Evolutionary conservation across 2,113 vertebrate species (phyloP).

Genomic region (Xiphias gladius): DNA sequence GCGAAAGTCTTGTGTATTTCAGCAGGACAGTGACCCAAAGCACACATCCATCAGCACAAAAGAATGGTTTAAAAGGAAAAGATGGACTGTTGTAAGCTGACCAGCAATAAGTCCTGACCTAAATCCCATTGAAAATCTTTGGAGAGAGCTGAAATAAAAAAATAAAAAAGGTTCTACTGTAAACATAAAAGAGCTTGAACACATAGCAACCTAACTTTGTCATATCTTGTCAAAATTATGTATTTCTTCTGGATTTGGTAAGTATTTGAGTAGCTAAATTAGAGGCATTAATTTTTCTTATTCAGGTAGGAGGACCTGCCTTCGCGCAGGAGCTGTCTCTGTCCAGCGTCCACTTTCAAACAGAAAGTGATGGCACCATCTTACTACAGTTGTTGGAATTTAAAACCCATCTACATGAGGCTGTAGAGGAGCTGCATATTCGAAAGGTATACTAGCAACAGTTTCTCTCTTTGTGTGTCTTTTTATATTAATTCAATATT

Average conservation of each 20-base stretch:
- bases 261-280: not conserved
- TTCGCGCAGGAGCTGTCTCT: conserved; percentile 45
- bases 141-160: too few relatives aligned
- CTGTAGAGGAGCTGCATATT: conserved; percentile 91
- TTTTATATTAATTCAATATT: not conserved
- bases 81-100: too few relatives aligned
- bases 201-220: not conserved
- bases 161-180: too few relatives aligned
- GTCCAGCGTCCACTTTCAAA: conserved; percentile 56
- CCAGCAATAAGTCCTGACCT: too few relatives aligned
- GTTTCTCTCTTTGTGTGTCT: not conserved
- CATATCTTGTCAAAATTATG: not conserved
- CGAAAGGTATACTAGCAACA: conserved; percentile 85
- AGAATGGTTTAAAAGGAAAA: too few relatives aligned
- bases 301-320: conserved; percentile 38
- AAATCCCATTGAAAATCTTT: too few relatives aligned
- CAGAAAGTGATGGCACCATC: conserved; percentile 84
- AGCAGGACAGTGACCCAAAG: too few relatives aligned
- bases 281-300: not conserved
- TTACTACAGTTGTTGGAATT: conserved; percentile 91
- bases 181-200: too few relatives aligned
- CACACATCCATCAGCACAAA: too few relatives aligned
- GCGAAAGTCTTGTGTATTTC: too few relatives aligned
- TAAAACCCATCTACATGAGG: conserved; percentile 90
- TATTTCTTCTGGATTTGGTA: not conserved